Base-by-base conservation (phyloP, 2,113 vertebrate genomes). In the Mesoclemmys tuberculata region DNA sequence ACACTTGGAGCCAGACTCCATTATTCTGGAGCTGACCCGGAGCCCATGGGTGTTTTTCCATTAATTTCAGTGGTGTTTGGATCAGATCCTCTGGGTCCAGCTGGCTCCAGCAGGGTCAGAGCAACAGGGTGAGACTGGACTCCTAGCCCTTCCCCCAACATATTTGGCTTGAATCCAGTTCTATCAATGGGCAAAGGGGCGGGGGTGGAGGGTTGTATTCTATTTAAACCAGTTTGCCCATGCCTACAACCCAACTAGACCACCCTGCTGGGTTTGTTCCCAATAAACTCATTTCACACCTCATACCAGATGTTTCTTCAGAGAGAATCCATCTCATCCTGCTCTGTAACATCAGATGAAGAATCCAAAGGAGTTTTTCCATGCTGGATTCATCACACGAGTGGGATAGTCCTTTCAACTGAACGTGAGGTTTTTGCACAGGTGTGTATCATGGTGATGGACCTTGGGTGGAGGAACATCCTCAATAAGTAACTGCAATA, bases 381-480 rank as follows among this genome's bases (percentile, higher is more conserved):
- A 13, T 14, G 29, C 16, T n/a, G 35, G 9, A 54, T 29, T 27
- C 51, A 44, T 8, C 14, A 71, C 7, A 22, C 12, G 14, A 5
- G 10, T 38, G 38, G 75, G 52, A 27, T 35, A 49, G 6, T 68
- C n/a, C 49, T 77, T 24, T 77, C 26, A 24, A 24, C 10, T 18
- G 48, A 55, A 24, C 2, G 12, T 5, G 13, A 90, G 87, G 91
- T 95, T 95, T 95, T 93, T 93, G 94, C 90, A 89, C 51, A 83
- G 82, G 49, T 48, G 2, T 93, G 52, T 61, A 55, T 64, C 94
- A 95, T 56, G 88, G 94, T 95, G 94, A 82, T 86, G 31, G 22
- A 3, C 85, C 44, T 79, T 93, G 3, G 82, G 91, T 71, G 22
- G 41, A 26, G 89, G 91, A 71, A 89, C 94, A 21, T 54, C 54